Percentiles rank a stretch among this genome's conserved stretches.
Conservation (phyloP, 1,140 invertebrate genomes). For the Leptopilina clavipes region DNA sequence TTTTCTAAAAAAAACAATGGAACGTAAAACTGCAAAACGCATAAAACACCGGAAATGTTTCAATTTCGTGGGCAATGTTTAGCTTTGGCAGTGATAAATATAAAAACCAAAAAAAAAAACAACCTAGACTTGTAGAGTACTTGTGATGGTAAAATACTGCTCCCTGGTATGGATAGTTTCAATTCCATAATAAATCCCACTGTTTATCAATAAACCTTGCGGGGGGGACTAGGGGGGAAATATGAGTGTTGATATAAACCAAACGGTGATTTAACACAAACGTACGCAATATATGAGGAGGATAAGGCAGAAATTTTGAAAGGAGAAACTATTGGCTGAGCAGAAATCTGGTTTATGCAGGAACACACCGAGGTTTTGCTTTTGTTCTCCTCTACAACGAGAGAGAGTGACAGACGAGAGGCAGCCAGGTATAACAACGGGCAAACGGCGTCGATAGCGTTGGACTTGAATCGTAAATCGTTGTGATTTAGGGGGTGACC, state of each 20-base stretch:
- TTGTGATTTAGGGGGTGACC: constrained; percentile 49
- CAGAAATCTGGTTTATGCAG: constrained; percentile 31
- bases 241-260: constrained; percentile 16
- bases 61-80: too few species aligned
- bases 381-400: constrained; percentile 20
- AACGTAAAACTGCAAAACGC: too few species aligned
- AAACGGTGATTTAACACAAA: not conserved
- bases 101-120: too few species aligned
- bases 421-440: constrained; percentile 13
- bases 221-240: not conserved
- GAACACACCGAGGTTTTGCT: constrained; percentile 11
- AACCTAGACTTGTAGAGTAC: not conserved
- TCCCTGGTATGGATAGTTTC: not conserved
- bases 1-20: too few species aligned
- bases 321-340: constrained; percentile 18
- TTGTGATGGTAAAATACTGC: not conserved
- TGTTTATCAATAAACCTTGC: not conserved
- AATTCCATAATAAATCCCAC: not conserved
- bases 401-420: constrained; percentile 27
- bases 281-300: not conserved
- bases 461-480: constrained; percentile 46
- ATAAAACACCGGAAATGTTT: too few species aligned
- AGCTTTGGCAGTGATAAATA: too few species aligned
- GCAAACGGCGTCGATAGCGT: constrained; percentile 45
- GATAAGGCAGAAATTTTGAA: constrained; percentile 7